Base-by-base conservation (phyloP, 2,888 invertebrate genomes). In the Eupeodes luniger region DNA sequence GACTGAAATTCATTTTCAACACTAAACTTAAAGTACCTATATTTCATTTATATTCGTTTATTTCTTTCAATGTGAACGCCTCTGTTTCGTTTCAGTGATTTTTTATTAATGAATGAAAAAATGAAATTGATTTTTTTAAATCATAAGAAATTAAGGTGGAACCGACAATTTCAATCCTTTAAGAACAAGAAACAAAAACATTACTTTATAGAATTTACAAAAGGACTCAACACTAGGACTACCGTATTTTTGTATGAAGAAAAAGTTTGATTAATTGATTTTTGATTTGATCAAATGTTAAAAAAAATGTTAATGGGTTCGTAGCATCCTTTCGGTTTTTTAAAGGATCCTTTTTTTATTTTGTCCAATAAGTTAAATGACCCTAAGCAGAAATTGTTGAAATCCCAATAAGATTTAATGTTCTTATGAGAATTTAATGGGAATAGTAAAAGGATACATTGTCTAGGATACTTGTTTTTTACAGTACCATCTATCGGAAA, bases 161-260 rank as follows among this genome's bases (percentile, higher is more conserved):
- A 70, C 88, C 88, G 81, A 62, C 78, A 75, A 78, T 7, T 34
- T 66, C 51, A 79, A 82, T 82, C 79, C 86, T 82, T 82, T 85
- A 14, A 77, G 67, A 53, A 9, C 34, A 72, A 47, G 36, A 19
- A 49, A 34, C 34, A 74, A 62, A 69, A 66, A 44, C n/a, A 14
- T 75, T 76, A 27, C 66, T 86, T 86, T 83, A 82, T 79, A 62
- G 55, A 80, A 57, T 64, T 53, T 10, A 44, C 40, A 10, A 80
- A 74, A 87, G 72, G 83, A 80, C 66, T 87, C 66, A 80, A 72
- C 67, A 81, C 67, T 81, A 81, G 70, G 81, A 62, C 88, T 84
- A 84, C 88, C 75, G 84, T 27, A 27, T 27, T 27, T 83, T 80
- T 77, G 59, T 14, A 16, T 10, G 14, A 70, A 0, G 10, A 27